Evolutionary conservation across 1,140 invertebrate species (phyloP), one percentile per base, ranked within the genome.

Genomic region (Solenopsis invicta): DNA sequence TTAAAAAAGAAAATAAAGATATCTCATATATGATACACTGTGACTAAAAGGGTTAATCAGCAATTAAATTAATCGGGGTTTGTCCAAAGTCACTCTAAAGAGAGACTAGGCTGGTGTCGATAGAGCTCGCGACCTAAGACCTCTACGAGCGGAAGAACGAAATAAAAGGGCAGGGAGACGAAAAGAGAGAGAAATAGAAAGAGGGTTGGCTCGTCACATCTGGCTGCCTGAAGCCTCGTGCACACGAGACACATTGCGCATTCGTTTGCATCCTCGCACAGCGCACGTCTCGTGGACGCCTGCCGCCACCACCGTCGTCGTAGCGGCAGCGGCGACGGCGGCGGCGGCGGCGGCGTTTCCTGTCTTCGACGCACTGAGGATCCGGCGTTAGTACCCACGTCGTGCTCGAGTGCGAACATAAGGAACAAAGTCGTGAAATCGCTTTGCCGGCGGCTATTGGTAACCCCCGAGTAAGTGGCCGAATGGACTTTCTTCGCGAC

Each of bases 151-250:
- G 84, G 76, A 84, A 82, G 85, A 80, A 50, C 52, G 45, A 48
- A 81, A 64, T 77, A 52, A 67, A 52, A 52, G 48, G 48, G 4
- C 34, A 37, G 41, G 10, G 54, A 75, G n/a, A 75, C 13, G 71
- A 37, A 72, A 18, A n/a, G 18, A 37, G 29, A 21, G 18, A 56
- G 48, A 16, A 1, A 50, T 4, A 76, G 45, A 82, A 75, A 88
- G 78, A 69, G 82, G 67, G 75, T 62, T 54, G 71, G 52, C 50
- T 89, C 85, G 50, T 45, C 74, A 85, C 89, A 89, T 90, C 88
- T 90, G 85, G 89, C 24, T 64, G 56, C 64, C 66, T 87, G 89
- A 89, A 89, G 88, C 85, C 66, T 87, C 72, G 72, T 89, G 54
- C 72, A 78, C 85, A 89, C 66, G 77, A 87, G 61, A 75, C 87